Evolutionary conservation across 2,888 invertebrate species (phyloP), one percentile per base, ranked within the genome.

Genomic region (Bruchidius siliquastri): DNA sequence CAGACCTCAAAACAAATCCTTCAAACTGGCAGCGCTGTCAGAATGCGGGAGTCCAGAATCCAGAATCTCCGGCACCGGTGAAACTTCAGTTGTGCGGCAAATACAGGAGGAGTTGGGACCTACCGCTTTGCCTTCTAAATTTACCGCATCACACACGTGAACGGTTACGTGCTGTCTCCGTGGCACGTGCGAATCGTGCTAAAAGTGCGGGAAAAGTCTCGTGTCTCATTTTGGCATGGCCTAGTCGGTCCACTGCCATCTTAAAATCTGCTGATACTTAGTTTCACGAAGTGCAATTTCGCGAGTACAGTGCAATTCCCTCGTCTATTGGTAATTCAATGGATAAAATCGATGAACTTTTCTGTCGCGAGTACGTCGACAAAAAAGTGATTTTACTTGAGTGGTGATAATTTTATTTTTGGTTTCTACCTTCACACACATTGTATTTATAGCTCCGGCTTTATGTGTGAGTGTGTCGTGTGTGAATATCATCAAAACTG

Each of bases 381-480:
- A 13, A 13, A 49, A 49, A 49, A 49, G 49, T 49, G 49, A 49
- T 49, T 49, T 49, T 49, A 13, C 49, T 49, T 74, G 75, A 74
- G 73, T 74, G 76, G 49, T 13, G 3, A 26, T 75, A 72, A 74
- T 72, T 74, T 74, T 73, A 75, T 73, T 73, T 74, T 68, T 71
- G 49, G 75, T 75, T 77, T 73, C 76, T 75, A 78, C 79, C 79
- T 79, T 80, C 79, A 76, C 79, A 78, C 77, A 77, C 73, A 74
- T 80, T 77, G 71, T 79, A 79, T 79, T 79, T 80, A 78, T 79
- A 79, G 75, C 78, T 74, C 70, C 72, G 70, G 69, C 74, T 72
- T 49, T 49, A 49, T 49, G 49, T 49, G 49, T 8, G 49, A 49
- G 49, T 49, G 49, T 49, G 49, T 49, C 49, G 49, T 49, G 49